A percentile compares a stretch with the other conserved stretches of the same genome.
Evolutionary conservation across 2,888 invertebrate species (phyloP).

Genomic region (Troglohyphantes excavatus): DNA sequence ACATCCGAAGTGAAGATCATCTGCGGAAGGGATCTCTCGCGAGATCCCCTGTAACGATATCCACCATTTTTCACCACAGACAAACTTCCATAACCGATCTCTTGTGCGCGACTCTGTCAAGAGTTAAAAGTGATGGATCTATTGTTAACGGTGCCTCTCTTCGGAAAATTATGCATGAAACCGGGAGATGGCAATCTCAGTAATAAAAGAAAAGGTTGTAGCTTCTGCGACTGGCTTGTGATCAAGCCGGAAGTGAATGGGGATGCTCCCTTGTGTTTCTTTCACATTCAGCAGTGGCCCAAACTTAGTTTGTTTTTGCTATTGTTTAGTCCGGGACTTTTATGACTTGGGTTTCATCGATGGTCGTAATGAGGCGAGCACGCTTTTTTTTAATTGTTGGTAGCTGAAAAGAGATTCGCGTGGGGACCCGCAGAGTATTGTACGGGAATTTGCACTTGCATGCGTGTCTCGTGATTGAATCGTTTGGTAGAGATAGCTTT

Average conservation of each 20-base stretch:
- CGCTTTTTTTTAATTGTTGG: too few relatives aligned
- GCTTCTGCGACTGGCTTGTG: too few relatives aligned
- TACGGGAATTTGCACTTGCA: too few relatives aligned
- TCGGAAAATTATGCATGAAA: conserved; percentile 18
- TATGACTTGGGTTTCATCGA: too few relatives aligned
- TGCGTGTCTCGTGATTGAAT: too few relatives aligned
- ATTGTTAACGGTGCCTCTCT: conserved; percentile 14
- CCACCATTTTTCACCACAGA: conserved; percentile 6
- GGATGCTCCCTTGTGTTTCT: neutral
- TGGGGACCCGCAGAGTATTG: too few relatives aligned
- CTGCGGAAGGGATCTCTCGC: neutral
- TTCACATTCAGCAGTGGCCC: neutral
- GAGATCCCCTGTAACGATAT: neutral
- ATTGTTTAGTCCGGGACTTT: conserved; percentile 27
- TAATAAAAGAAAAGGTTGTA: conserved; percentile 10
- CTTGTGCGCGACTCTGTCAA: neutral
- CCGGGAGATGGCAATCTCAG: neutral
- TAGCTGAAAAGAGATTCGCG: too few relatives aligned
- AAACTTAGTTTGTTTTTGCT: conserved; percentile 17
- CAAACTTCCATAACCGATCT: neutral
- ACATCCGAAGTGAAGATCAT: too few relatives aligned
- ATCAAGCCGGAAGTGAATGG: conserved; percentile 20
- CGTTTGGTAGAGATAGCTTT: too few relatives aligned
- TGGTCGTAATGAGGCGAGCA: too few relatives aligned
- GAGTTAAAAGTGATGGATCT: neutral